Evolutionary conservation across 37 sponge, comb jelly and placozoan species (phyloP).

Genomic region (Aplysina aerophoba): DNA sequence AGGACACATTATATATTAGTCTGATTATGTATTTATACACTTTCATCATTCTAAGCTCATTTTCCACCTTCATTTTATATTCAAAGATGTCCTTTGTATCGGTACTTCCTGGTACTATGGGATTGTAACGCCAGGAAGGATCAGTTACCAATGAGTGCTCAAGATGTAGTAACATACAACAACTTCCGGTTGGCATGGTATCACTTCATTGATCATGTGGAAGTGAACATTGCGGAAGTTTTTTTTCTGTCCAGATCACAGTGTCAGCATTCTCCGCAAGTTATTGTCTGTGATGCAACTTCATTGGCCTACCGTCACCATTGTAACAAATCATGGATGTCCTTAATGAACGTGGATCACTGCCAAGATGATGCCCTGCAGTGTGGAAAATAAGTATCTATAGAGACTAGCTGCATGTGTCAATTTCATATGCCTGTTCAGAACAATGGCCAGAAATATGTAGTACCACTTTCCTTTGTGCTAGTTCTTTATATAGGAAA

Average conservation of each 20-base stretch:
- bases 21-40: no score
- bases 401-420: no score
- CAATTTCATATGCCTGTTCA: no score
- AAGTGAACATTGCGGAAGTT: neutral
- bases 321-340: neutral
- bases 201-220: neutral
- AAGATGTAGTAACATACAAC: slow-evolving; percentile 9
- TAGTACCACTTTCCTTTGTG: no score
- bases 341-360: neutral
- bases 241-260: neutral
- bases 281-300: slow-evolving; percentile 21
- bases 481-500: no score
- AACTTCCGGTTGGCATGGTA: slow-evolving; percentile 11
- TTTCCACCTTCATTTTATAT: no score
- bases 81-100: slow-evolving; percentile 10
- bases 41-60: no score
- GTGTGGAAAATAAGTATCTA: slow-evolving; percentile 21
- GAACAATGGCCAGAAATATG: no score
- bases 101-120: neutral
- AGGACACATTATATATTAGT: no score
- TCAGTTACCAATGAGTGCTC: neutral
- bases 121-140: neutral
- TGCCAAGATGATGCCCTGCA: neutral
- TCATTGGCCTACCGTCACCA: neutral
- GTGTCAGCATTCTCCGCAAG: neutral